Base-by-base conservation (phyloP, 35 echinoderm and acorn worm species). In the Amphiura filiformis region DNA sequence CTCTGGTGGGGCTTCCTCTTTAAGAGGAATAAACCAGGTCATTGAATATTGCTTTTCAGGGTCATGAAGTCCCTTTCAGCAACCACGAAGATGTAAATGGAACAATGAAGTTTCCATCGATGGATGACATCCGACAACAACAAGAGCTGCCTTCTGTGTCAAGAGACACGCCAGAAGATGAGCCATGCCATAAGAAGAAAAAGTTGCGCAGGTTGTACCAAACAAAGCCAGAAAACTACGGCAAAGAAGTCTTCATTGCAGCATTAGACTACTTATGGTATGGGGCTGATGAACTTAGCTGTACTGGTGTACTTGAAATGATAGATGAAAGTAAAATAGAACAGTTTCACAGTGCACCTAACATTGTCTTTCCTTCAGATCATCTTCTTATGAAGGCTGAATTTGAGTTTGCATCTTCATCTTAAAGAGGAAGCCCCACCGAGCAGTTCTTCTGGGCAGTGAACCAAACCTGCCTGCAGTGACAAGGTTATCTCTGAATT, bases 261-360 rank as follows among this genome's bases (percentile, higher is more conserved):
- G 87, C 93, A 7, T 39, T 95, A 11, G 94, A 95, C 80, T 95
- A 95, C 82, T 88, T 95, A 36, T 95, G 94, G 89, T 95, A 85
- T 81, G 76, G 56, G 17, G 89, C 94, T 38, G 82, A 92, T 39
- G 20, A 32, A 7, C 61, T 95, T 9, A 13, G 36, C 34, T 95
- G 94, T 83, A 38, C 78, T 1, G 90, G 82, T 0, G 86, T 95
- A 30, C 38, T 92, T 13, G 57, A 86, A 15, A 84, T 95, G 28
- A 81, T 95, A 26, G 52, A 84, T 33, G 75, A 87, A 37, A 56
- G 84, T 32, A 26, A 56, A 31, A 86, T 92, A 7, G 13, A 79
- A 49, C 90, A 89, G 0, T 86, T 89, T 56, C 80, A 82, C 75
- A 81, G 81, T 35, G 92, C 90, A 39, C 94, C 93, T 0, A 92